Conservation (phyloP, 2,113 vertebrate species). For the Vidua macroura region DNA sequence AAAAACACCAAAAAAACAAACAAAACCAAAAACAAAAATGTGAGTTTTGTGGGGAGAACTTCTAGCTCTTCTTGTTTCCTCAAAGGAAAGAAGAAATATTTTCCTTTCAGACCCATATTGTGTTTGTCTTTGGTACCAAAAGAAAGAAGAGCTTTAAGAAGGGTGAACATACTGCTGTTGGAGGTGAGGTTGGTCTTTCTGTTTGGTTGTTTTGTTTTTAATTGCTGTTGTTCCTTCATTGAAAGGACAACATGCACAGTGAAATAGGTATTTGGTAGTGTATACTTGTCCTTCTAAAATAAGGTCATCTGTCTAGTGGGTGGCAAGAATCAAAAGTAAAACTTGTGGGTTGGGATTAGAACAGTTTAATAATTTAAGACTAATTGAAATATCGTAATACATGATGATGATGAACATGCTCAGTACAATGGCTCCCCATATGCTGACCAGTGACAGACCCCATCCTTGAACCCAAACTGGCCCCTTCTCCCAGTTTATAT, state of each 20-base stretch:
- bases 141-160: neutral
- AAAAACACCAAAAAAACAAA: neutral
- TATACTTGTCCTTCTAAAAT: neutral
- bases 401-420: neutral
- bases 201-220: neutral
- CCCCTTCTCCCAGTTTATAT: neutral
- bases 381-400: neutral
- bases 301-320: neutral
- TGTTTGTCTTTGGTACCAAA: neutral
- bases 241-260: neutral
- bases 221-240: neutral
- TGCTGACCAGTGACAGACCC: neutral
- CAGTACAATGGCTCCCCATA: neutral
- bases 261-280: neutral
- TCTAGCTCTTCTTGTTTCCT: neutral
- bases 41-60: neutral
- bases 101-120: neutral
- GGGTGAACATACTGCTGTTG: neutral
- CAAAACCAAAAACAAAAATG: neutral
- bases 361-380: neutral
- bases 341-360: neutral
- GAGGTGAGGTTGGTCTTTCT: neutral
- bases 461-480: neutral
- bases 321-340: neutral
- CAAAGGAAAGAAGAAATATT: neutral